Base-by-base conservation (phyloP, 1,140 invertebrate species). In the Magallana gigas region DNA sequence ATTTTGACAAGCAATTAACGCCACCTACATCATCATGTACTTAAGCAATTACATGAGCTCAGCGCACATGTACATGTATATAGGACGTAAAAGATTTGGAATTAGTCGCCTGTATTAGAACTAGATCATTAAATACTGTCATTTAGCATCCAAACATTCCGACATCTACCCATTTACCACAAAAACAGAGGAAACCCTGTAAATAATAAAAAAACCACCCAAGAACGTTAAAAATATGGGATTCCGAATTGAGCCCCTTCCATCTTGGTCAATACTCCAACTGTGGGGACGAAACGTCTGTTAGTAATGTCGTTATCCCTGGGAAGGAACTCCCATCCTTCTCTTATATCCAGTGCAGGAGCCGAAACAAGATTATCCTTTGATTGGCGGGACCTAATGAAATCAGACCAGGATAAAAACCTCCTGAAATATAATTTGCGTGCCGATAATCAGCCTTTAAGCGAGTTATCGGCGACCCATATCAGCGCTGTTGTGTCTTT, bases 341-440 rank as follows among this genome's bases (percentile, higher is more conserved):
- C 64, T 71, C 18, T 23, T 18, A 9, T 23, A 71, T 71, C 68
- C 36, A 9, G 36, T 4, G 23, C 68, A 12, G 23, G 23, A 5
- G 36, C 68, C 68, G 14, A 76, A 76, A 76, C 23, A 76, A 76
- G 68, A 76, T 76, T 76, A 76, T 36, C 36, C 68, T 29, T 76
- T 36, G 48, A 76, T 76, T 76, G 68, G 68, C 68, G 68, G 68
- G 68, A 76, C 68, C 36, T 76, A 76, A 76, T 76, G 68, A 76
- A 76, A 76, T 76, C 68, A 76, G 36, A 23, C 9, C 68, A 36
- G 68, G 68, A 76, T 76, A 76, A 76, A 76, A 76, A 76, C 68
- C 68, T 29, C 68, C 36, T 48, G 68, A 76, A 76, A 76, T 76
- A 76, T 76, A 76, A 76, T 76, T 76, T 76, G 68, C 68, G 68